Evolutionary conservation across 2,113 vertebrate species (phyloP).

Genomic region (Takifugu flavidus): DNA sequence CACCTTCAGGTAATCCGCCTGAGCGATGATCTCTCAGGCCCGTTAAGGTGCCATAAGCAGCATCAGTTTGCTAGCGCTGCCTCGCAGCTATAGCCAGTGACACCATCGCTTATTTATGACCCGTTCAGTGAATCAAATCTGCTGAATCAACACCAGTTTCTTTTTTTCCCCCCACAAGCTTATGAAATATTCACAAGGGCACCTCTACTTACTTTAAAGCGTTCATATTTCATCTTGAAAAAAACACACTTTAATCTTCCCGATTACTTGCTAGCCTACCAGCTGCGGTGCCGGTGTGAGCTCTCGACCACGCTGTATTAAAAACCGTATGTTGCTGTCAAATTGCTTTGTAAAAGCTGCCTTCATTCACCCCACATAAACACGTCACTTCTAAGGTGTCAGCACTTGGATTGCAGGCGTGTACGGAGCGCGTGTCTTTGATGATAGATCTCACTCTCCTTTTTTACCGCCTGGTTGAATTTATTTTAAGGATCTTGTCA

Average conservation of each 20-base stretch:
- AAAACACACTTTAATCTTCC: conserved; percentile 18
- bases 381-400: too few species aligned
- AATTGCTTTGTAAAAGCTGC: not conserved
- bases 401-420: too few species aligned
- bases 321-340: not conserved
- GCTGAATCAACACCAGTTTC: conserved; percentile 25
- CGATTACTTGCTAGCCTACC: conserved; percentile 15
- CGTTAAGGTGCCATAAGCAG: conserved; percentile 5
- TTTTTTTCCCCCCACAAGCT: conserved; percentile 2
- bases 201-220: conserved; percentile 7
- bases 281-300: not conserved
- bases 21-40: not conserved
- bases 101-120: conserved; percentile 32
- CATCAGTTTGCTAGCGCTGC: conserved; percentile 4
- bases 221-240: conserved; percentile 12
- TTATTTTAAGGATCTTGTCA: too few species aligned
- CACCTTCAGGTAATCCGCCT: too few species aligned
- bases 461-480: too few species aligned
- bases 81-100: conserved; percentile 5
- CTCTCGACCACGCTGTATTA: not conserved
- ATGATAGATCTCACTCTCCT: not conserved
- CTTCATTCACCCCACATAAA: not conserved
- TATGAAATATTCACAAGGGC: conserved; percentile 14
- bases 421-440: not conserved
- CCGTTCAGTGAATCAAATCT: conserved; percentile 2